A percentile compares a stretch with the other conserved stretches of the same genome.
Evolutionary conservation across 2,888 invertebrate species (phyloP).

Genomic region (Melipona bicolor): DNA sequence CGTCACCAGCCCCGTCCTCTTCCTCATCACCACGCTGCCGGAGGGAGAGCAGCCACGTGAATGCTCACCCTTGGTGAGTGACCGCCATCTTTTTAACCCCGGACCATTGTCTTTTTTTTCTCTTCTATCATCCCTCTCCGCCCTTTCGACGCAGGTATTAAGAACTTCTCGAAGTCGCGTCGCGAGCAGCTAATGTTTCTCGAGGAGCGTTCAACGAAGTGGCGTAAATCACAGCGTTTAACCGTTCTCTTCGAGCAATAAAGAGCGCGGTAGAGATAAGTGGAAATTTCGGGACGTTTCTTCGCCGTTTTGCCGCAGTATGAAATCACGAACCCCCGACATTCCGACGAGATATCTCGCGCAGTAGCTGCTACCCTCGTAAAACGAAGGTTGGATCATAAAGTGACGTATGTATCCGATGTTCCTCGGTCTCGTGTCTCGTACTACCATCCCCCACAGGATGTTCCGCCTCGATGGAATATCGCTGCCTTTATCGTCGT

Average conservation of each 20-base stretch:
- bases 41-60: slow-evolving; percentile 82
- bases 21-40: slow-evolving; percentile 85
- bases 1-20: slow-evolving; percentile 87
- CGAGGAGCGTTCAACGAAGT: background rate
- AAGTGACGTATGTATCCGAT: slow-evolving; percentile 11
- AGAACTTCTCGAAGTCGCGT: background rate
- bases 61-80: slow-evolving; percentile 80
- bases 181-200: background rate
- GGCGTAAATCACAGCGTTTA: background rate
- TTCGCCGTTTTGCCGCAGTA: too few species aligned
- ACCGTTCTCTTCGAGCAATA: background rate
- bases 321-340: background rate
- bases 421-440: background rate
- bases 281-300: background rate
- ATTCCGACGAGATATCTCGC: background rate
- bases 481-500: slow-evolving; percentile 37
- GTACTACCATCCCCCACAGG: background rate
- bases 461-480: slow-evolving; percentile 6
- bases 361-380: background rate
- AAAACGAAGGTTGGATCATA: slow-evolving; percentile 32
- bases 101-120: background rate
- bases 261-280: background rate
- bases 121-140: background rate
- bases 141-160: background rate
- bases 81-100: background rate